A percentile compares a stretch with the other conserved stretches of the same genome.
These are phyloP conservation scores for Morpho helenor DNA, from an alignment of 2,888 invertebrate species.

Conservation along the genomic window DNA sequence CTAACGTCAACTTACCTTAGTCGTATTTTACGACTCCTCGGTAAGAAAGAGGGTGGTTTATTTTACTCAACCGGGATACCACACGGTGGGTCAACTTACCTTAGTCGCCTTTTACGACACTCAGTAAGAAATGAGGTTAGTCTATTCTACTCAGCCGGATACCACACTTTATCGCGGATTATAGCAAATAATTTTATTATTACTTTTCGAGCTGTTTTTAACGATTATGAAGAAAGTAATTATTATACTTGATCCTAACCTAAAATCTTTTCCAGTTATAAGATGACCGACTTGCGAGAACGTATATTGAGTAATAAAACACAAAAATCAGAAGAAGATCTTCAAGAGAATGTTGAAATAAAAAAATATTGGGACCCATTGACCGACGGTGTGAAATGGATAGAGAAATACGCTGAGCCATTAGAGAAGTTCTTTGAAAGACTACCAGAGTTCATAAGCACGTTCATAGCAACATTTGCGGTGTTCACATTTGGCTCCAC, in stretches of 20 bases:
- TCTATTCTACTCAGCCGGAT: no score
- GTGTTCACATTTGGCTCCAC: slow-evolving; percentile 82
- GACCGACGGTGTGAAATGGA: slow-evolving; percentile 79
- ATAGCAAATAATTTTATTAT: no score
- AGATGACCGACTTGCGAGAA: slow-evolving; percentile 31
- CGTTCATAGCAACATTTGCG: slow-evolving; percentile 78
- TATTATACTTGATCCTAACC: slow-evolving; percentile 2
- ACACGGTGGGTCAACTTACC: no score
- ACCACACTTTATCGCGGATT: no score
- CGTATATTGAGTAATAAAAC: slow-evolving; percentile 22
- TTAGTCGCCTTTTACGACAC: no score
- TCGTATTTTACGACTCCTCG: no score
- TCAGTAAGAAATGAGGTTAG: no score
- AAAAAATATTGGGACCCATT: slow-evolving; percentile 72
- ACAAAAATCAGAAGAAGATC: slow-evolving; percentile 18
- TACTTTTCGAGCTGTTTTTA: no score
- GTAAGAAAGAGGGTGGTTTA: no score
- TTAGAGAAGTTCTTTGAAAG: slow-evolving; percentile 77
- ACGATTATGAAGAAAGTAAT: background rate
- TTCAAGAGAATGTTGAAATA: slow-evolving; percentile 15
- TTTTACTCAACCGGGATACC: no score
- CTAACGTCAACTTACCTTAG: no score
- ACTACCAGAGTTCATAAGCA: slow-evolving; percentile 75
- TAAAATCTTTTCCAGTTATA: background rate
- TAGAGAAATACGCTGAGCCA: slow-evolving; percentile 75